A percentile compares a stretch with the other conserved stretches of the same genome.
Evolutionary conservation across 2,113 vertebrate species (phyloP).

Genomic region (Calyptomena viridis): DNA sequence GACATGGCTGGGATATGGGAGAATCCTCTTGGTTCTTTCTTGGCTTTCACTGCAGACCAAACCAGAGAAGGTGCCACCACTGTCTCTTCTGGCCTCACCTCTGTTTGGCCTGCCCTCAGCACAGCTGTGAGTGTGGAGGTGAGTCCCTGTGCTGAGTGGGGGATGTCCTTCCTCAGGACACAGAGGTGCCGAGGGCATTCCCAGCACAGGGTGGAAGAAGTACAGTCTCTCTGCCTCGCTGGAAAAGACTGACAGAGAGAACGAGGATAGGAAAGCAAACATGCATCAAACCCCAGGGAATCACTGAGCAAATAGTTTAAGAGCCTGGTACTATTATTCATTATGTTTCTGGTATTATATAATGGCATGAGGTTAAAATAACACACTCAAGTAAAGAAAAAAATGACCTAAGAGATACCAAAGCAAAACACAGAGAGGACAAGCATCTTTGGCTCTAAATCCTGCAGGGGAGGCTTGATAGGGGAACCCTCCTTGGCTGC

Average conservation of each 20-base stretch:
- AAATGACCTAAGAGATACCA: neutral
- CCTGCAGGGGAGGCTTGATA: neutral
- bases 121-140: fast-evolving
- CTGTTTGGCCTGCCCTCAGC: neutral
- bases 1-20: neutral
- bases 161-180: neutral
- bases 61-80: neutral
- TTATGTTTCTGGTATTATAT: slow-evolving; percentile 8
- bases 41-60: neutral
- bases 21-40: neutral
- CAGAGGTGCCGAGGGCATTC: neutral
- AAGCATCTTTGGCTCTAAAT: neutral
- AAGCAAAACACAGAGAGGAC: slow-evolving; percentile 29
- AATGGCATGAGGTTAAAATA: slow-evolving; percentile 51
- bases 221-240: neutral
- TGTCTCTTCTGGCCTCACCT: neutral
- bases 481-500: neutral
- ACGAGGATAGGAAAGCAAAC: neutral
- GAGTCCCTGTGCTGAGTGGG: neutral
- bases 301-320: slow-evolving; percentile 7
- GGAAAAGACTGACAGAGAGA: neutral
- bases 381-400: slow-evolving; percentile 9
- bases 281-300: slow-evolving; percentile 7
- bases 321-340: slow-evolving; percentile 35
- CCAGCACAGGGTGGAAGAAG: neutral